Evolutionary conservation across 1,140 invertebrate species (phyloP), one percentile per base, ranked within the genome.

Genomic region (Scylla paramamosain): DNA sequence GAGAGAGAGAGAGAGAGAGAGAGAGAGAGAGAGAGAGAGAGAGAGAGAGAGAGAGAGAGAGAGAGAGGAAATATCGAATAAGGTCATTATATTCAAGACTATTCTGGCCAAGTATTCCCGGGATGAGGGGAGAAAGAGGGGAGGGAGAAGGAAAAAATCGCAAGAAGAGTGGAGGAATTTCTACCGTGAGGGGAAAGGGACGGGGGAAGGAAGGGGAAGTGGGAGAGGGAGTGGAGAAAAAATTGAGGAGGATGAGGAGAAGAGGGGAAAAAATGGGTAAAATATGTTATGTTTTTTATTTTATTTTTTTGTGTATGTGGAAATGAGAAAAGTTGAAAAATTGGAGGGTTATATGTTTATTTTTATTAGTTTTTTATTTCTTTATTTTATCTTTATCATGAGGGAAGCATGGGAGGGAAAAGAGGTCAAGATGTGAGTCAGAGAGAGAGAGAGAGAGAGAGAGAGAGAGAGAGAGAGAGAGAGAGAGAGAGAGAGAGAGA

Each of bases 401-500:
- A 39, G 39, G 39, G 39, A 39, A 20, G 20, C 77, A 28, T 12
- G 83, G 28, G 83, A 86, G 83, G 83, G 83, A 28, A 29, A 12
- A 2, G n/a, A 31, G 83, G 83, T 12, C 10, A 31, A 31, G n/a
- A 29, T 16, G 83, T 12, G 14, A 28, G 0, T 28, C 83, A 25
- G 83, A 28, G 7, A 16, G 14, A 28, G 7, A 28, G 83, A 25
- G n/a, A 86, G n/a, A 86, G 1, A 86, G 83, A 86, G n/a, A 86
- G 83, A 86, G n/a, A 16, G 83, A 86, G 83, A 86, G 83, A 86
- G 83, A 86, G 83, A 86, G 83, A 86, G 83, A 86, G 83, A 86
- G 83, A 86, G 83, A 86, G 83, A 86, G 83, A 86, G 83, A 86
- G 83, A 86, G 83, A 86, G 83, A 86, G 83, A 86, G 83, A 86